These are phyloP conservation scores for Larimichthys crocea DNA, from an alignment of 2,113 vertebrate genomes.

Conservation along the genomic window DNA sequence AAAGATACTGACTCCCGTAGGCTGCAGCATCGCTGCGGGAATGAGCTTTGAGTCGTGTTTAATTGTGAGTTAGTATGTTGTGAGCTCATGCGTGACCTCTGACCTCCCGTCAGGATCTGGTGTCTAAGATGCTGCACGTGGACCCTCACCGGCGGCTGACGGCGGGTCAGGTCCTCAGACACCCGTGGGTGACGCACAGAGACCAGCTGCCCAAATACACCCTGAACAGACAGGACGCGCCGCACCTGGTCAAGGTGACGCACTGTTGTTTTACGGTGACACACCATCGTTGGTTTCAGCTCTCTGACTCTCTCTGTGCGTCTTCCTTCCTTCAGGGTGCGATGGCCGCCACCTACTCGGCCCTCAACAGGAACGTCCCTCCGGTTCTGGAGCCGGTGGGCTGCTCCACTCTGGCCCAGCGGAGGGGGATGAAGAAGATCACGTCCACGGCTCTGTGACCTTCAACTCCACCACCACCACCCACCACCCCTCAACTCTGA, in stretches of 20 bases:
- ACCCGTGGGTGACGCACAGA: conserved; percentile 94
- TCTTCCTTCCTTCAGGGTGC: conserved; percentile 85
- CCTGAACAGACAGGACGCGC: conserved; percentile 90
- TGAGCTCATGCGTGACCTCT: conserved; percentile 6
- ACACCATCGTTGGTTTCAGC: not conserved
- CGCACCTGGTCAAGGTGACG: conserved; percentile 92
- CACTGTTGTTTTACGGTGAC: too few species aligned
- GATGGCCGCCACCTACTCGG: conserved; percentile 96
- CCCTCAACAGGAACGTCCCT: conserved; percentile 88
- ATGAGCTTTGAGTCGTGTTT: too few species aligned
- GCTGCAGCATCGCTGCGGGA: too few species aligned
- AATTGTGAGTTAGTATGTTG: not conserved
- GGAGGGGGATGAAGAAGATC: conserved; percentile 94
- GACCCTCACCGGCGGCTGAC: conserved; percentile 95
- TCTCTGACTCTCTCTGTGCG: not conserved
- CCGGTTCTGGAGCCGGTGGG: conserved; percentile 93
- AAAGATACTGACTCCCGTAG: not conserved
- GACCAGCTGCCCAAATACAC: conserved; percentile 93
- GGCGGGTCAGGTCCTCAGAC: conserved; percentile 94
- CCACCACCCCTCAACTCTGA: conserved; percentile 55
- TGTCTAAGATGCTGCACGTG: conserved; percentile 97
- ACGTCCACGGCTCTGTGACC: conserved; percentile 89
- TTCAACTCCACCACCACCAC: conserved; percentile 1
- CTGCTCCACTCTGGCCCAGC: conserved; percentile 92
- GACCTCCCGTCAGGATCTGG: conserved; percentile 87